Percentiles rank a stretch among this genome's conserved stretches.
These are phyloP conservation scores for Morus bassanus DNA, from an alignment of 2,797 vertebrate species.

Conservation along the genomic window DNA sequence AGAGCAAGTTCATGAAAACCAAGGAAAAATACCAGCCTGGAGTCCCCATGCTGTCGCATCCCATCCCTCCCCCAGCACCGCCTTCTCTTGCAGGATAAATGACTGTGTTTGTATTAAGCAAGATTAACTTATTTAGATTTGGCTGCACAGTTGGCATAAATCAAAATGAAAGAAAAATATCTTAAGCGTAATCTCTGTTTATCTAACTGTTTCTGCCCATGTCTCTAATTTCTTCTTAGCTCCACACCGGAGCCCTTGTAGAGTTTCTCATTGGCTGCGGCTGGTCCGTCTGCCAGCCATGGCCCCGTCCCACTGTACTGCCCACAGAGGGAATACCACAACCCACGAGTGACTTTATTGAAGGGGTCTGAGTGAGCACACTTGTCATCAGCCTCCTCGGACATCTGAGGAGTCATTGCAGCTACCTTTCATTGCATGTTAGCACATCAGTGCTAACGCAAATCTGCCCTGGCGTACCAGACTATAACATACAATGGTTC, in stretches of 20 bases:
- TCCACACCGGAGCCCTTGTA: not conserved
- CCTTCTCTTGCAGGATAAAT: not conserved
- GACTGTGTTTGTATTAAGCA: not conserved
- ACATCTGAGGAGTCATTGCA: not conserved
- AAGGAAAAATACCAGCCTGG: not conserved
- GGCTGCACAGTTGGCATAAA: not conserved
- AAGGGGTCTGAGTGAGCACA: slow-evolving; percentile 15
- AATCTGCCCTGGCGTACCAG: fast-evolving
- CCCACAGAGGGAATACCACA: not conserved
- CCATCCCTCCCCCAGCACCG: not conserved
- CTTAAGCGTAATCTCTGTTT: slow-evolving; percentile 30
- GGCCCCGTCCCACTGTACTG: not conserved
- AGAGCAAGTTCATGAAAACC: not conserved
- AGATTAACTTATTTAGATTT: slow-evolving; percentile 39
- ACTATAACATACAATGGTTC: not conserved
- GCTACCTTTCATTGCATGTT: not conserved
- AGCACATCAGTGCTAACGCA: not conserved
- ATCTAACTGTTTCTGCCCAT: slow-evolving; percentile 4
- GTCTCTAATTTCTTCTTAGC: not conserved
- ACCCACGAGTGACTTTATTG: not conserved
- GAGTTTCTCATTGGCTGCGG: not conserved
- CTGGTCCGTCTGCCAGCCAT: fast-evolving
- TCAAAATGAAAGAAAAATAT: slow-evolving; percentile 56
- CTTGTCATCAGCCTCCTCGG: not conserved
- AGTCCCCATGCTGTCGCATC: fast-evolving